Evolutionary conservation across 2,888 invertebrate genomes (phyloP), one percentile per base, ranked within the genome.

Genomic region (Nomada fabriciana): DNA sequence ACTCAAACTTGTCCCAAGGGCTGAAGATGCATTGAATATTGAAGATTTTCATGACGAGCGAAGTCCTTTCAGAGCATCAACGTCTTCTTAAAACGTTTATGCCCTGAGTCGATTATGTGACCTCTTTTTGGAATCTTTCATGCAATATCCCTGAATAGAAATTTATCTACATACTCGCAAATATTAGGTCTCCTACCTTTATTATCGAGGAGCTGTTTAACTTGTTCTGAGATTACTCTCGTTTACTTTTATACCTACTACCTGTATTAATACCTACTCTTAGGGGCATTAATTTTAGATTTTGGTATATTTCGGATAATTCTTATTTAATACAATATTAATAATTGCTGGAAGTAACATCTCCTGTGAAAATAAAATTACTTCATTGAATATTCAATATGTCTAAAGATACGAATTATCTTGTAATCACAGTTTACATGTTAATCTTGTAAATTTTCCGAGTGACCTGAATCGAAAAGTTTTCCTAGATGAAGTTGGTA

Each of bases 1-100:
- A 50, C 53, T 60, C 47, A 43, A 43, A 53, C 13, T 36, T 50
- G 55, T 69, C 63, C 43, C 68, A 23, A 53, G 68, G 59, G 65
- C 55, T 65, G 60, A 63, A 53, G 47, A n/a, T 36, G 52, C 71
- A 80, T 79, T 60, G 73, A 81, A 73, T 79, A 79, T 81, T 53
- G 67, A 67, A 59, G 57, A 73, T 64, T 52, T 79, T 64, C 43
- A n/a, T 36, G 72, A 72, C 60, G 57, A 55, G 3, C 20, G 42
- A 13, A 42, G 42, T 55, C 72, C 57, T 80, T 80, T 78, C 63
- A 60, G n/a, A 53, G 29, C 57, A 53, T 52, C 63, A 60, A 60
- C 68, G 60, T 72, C 55, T 53, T 55, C 67, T 29, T 70, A 15
- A 57, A 76, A 67, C 64, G 73, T 57, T 63, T 61, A 67, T 73